A percentile compares a stretch with the other conserved stretches of the same genome.
These are phyloP conservation scores for Propithecus coquereli DNA, from an alignment of 2,113 vertebrate species.

Conservation along the genomic window DNA sequence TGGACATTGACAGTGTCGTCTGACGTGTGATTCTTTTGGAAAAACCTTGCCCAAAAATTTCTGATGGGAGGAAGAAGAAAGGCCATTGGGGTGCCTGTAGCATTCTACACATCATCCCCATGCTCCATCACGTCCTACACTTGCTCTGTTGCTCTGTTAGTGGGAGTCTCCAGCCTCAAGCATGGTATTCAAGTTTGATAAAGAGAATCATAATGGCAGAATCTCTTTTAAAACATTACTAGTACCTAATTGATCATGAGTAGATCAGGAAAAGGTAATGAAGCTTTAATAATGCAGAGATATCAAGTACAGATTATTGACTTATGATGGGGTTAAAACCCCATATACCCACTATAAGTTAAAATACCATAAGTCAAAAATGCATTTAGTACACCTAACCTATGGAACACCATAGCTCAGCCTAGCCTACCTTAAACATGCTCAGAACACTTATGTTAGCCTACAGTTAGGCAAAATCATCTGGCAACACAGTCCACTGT, in stretches of 20 bases:
- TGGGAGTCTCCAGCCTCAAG: not conserved
- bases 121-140: rapidly evolving
- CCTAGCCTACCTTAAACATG: not conserved
- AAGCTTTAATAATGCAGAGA: not conserved
- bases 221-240: not conserved
- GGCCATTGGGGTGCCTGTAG: not conserved
- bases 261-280: not conserved
- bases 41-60: not conserved
- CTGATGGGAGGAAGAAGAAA: not conserved
- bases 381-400: not conserved
- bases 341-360: not conserved
- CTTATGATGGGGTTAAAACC: not conserved
- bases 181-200: not conserved
- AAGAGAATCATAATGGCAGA: not conserved
- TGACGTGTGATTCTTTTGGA: not conserved
- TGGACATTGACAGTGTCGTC: not conserved
- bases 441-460: not conserved
- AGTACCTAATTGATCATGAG: not conserved
- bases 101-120: too few relatives aligned
- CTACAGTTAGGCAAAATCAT: not conserved
- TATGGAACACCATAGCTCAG: not conserved
- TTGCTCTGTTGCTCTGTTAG: not conserved
- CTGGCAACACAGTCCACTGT: not conserved
- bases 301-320: not conserved
- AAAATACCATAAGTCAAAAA: not conserved